These are phyloP conservation scores for Paragorgia papillata DNA, from an alignment of 92 coral and sea anemone genomes.

Conservation along the genomic window DNA sequence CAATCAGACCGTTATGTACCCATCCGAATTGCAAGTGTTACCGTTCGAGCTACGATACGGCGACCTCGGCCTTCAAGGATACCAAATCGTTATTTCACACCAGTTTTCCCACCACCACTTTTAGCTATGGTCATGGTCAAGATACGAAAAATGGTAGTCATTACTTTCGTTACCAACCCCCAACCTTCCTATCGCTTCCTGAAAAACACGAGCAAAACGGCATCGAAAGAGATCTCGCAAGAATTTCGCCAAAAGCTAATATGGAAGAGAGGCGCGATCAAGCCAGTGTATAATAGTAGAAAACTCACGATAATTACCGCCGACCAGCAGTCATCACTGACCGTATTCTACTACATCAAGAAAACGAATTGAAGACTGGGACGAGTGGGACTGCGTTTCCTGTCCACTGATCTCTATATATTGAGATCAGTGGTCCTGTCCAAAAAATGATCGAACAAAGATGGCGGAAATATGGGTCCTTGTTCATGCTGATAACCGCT, in stretches of 20 bases:
- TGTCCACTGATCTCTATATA: too few species aligned
- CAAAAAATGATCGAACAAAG: too few species aligned
- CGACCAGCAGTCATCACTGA: too few species aligned
- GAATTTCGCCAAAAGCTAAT: background rate
- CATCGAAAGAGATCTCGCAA: background rate
- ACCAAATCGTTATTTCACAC: background rate
- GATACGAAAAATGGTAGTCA: background rate
- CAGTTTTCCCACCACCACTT: constrained; percentile 13
- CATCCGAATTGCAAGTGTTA: constrained; percentile 18
- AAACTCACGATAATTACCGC: too few species aligned
- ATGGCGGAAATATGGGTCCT: too few species aligned
- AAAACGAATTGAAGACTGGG: too few species aligned
- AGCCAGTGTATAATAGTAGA: background rate
- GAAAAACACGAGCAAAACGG: constrained; percentile 14
- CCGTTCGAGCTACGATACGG: background rate
- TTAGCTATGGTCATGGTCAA: background rate
- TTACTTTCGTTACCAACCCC: constrained; percentile 2
- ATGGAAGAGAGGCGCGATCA: constrained; percentile 18
- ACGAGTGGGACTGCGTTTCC: too few species aligned
- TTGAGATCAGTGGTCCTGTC: too few species aligned
- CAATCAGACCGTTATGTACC: constrained; percentile 22
- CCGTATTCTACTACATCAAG: too few species aligned
- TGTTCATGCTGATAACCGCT: too few species aligned
- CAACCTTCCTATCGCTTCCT: constrained; percentile 16
- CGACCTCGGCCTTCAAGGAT: constrained; percentile 1